phyloP scores from a whole-genome alignment of 2,113 vertebrate genomes.

The Tachuris rubrigastra region DNA sequence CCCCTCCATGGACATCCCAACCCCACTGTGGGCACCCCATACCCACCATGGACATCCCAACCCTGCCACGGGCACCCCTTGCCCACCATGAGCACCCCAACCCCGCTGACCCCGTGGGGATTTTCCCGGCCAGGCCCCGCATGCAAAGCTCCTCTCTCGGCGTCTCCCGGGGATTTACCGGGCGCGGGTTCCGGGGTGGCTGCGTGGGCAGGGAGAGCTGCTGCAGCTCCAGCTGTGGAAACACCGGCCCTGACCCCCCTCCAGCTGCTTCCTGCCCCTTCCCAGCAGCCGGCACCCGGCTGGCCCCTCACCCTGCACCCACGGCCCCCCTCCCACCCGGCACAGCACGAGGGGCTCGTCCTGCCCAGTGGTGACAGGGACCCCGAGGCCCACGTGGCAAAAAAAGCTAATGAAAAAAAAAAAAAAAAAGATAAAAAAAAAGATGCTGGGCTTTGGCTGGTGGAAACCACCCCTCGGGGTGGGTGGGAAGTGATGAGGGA shows the following conservation, averaged over 20 bases:
- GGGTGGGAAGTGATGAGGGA: background rate
- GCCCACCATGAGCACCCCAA: fast-evolving
- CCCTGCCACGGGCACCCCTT: too few relatives aligned
- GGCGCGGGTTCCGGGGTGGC: background rate
- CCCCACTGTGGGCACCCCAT: fast-evolving
- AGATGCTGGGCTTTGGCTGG: background rate
- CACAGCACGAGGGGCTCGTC: background rate
- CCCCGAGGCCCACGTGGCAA: fast-evolving
- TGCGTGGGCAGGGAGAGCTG: background rate
- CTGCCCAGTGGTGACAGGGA: background rate
- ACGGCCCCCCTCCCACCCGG: fast-evolving
- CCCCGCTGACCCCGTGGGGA: background rate
- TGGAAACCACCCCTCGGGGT: background rate
- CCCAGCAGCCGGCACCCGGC: background rate
- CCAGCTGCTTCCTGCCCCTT: slow-evolving; percentile 12
- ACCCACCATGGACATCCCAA: fast-evolving
- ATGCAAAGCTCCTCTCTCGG: slow-evolving; percentile 7
- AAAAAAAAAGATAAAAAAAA: too few relatives aligned
- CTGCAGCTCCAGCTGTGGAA: background rate
- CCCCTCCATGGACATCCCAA: fast-evolving
- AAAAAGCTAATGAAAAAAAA: fast-evolving
- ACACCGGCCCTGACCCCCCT: background rate
- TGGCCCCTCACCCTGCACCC: background rate
- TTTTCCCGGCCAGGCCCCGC: background rate
- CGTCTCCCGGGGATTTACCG: background rate